phyloP scores from a whole-genome alignment of 2,113 vertebrate genomes.

The Eretmochelys imbricata region DNA sequence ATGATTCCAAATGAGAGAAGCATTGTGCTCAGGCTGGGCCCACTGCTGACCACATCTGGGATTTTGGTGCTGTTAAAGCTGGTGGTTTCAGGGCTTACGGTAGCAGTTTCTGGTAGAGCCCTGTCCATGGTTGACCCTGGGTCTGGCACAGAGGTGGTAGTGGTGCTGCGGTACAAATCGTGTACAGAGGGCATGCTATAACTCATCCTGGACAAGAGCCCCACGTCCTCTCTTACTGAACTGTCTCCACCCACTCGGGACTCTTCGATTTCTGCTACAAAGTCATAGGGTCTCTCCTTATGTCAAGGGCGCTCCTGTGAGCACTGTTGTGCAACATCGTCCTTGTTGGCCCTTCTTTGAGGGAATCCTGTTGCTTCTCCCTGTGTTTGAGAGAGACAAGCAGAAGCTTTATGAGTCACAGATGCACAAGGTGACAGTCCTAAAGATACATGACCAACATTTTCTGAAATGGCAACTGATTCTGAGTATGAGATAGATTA shows the following conservation, averaged over 20 bases:
- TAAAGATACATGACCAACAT: background rate
- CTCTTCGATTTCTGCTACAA: slow-evolving; percentile 13
- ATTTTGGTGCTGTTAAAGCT: slow-evolving; percentile 89
- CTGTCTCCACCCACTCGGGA: background rate
- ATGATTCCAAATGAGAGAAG: slow-evolving; percentile 95
- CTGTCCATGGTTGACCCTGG: slow-evolving; percentile 64
- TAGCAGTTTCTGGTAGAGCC: slow-evolving; percentile 75
- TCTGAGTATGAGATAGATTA: background rate
- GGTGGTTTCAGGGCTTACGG: slow-evolving; percentile 84
- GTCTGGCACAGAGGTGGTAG: slow-evolving; percentile 29
- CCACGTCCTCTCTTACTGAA: slow-evolving; percentile 6
- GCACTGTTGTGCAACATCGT: background rate
- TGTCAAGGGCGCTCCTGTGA: background rate
- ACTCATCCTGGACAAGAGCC: slow-evolving; percentile 67
- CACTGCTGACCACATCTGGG: slow-evolving; percentile 77
- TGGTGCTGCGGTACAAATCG: slow-evolving; percentile 60
- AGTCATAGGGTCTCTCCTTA: background rate
- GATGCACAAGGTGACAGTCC: background rate
- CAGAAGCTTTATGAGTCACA: background rate
- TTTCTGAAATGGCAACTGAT: background rate
- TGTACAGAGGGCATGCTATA: slow-evolving; percentile 68
- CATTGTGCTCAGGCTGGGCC: slow-evolving; percentile 86
- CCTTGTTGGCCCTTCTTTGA: background rate
- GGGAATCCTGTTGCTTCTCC: background rate
- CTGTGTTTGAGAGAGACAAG: slow-evolving; percentile 14